phyloP scores from a whole-genome alignment of 2,888 invertebrate species.

The Apamea crenata region DNA sequence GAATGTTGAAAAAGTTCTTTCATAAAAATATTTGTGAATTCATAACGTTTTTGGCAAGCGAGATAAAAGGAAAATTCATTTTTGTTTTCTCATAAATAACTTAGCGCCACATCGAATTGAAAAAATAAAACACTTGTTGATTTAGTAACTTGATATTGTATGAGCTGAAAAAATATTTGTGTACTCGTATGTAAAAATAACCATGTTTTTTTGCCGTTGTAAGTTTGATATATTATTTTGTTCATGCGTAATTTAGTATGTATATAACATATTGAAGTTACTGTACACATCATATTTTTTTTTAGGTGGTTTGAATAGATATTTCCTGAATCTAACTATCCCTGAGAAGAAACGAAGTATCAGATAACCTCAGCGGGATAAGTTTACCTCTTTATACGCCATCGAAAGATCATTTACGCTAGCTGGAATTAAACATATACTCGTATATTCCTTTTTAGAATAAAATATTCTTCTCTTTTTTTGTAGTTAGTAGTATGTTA shows the following conservation, averaged over 20 bases:
- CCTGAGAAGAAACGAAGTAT: too few species aligned
- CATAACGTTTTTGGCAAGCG: constrained; percentile 29
- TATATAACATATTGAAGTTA: background rate
- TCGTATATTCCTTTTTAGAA: too few species aligned
- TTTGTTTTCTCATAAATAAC: constrained; percentile 50
- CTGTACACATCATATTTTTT: too few species aligned
- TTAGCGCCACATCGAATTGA: constrained; percentile 37
- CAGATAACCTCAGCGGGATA: too few species aligned
- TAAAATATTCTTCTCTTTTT: too few species aligned
- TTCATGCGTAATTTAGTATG: background rate
- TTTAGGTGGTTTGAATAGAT: too few species aligned
- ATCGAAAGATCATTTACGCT: too few species aligned
- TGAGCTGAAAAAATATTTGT: background rate
- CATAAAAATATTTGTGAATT: constrained; percentile 42
- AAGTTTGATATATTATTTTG: background rate
- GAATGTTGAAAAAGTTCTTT: constrained; percentile 46
- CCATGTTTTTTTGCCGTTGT: background rate
- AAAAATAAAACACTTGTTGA: constrained; percentile 49
- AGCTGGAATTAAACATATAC: too few species aligned
- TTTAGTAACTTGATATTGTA: constrained; percentile 22
- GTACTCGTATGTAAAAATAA: background rate
- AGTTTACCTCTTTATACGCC: too few species aligned
- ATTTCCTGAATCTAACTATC: too few species aligned
- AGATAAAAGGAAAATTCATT: constrained; percentile 43
- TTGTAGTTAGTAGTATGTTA: too few species aligned